These are phyloP conservation scores for Cydia strobilella DNA, from an alignment of 1,140 invertebrate genomes.

Conservation along the genomic window DNA sequence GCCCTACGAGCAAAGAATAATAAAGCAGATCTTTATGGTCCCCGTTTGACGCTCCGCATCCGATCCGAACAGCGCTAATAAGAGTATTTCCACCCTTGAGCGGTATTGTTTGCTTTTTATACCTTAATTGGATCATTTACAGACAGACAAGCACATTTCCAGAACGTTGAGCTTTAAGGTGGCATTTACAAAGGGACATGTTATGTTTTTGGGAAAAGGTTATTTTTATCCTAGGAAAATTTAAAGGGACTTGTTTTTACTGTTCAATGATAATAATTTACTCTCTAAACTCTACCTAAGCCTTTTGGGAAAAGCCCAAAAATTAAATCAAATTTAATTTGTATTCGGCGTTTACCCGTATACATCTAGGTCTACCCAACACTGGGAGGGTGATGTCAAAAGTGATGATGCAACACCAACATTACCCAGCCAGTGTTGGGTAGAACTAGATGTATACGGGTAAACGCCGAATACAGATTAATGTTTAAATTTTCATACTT, in stretches of 20 bases:
- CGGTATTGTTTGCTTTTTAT: constrained; percentile 23
- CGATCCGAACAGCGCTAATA: constrained; percentile 11
- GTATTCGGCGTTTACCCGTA: no score
- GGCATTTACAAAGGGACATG: not conserved
- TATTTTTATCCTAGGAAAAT: not conserved
- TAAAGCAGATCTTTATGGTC: constrained; percentile 25
- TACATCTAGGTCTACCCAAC: no score
- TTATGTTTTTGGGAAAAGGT: not conserved
- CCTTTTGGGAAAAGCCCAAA: no score
- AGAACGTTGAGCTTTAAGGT: not conserved
- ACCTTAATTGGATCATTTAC: constrained; percentile 16
- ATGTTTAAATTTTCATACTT: no score
- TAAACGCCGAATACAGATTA: no score
- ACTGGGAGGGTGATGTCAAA: no score
- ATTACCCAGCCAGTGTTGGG: no score
- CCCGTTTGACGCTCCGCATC: constrained; percentile 21
- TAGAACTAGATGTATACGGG: no score
- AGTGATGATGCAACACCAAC: no score
- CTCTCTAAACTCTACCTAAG: no score
- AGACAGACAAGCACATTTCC: not conserved
- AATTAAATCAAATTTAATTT: no score
- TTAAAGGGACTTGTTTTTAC: not conserved
- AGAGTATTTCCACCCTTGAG: constrained; percentile 1
- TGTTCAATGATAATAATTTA: no score
- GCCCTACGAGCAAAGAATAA: constrained; percentile 7